Evolutionary conservation across 2,113 vertebrate genomes (phyloP).

Genomic region (Butorides virescens): DNA sequence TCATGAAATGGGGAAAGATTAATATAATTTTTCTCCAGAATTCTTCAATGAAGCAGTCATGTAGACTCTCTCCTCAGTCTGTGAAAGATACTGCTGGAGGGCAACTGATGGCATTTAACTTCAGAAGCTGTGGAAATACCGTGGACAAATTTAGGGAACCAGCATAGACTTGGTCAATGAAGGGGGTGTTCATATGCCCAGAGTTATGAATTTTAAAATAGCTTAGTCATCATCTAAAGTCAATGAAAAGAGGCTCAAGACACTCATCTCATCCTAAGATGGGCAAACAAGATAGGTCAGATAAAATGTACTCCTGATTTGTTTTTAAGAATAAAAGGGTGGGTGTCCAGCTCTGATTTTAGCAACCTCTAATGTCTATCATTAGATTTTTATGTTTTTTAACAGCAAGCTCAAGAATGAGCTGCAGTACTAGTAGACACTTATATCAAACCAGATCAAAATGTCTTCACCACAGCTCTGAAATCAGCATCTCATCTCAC

Average conservation of each 20-base stretch:
- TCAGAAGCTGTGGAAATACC: rapidly evolving
- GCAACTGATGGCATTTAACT: rapidly evolving
- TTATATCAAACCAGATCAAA: neutral
- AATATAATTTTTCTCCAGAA: neutral
- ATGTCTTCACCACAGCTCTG: neutral
- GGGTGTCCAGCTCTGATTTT: neutral
- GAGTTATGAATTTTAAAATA: neutral
- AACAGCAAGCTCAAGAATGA: neutral
- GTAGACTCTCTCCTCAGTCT: neutral
- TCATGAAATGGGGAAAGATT: rapidly evolving
- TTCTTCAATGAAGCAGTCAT: neutral
- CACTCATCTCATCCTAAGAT: neutral
- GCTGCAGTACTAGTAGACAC: neutral
- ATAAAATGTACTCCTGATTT: neutral
- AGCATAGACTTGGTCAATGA: neutral
- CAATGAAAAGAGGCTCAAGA: neutral
- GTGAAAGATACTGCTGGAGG: neutral
- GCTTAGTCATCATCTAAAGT: neutral
- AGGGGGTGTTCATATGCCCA: neutral
- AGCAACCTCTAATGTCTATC: neutral
- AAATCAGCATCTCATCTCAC: neutral
- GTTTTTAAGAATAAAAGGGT: neutral
- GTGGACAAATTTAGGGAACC: neutral
- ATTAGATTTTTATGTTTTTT: neutral
- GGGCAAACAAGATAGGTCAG: neutral